These are phyloP conservation scores for Homarus gammarus DNA, from an alignment of 2,888 invertebrate species.

Conservation along the genomic window DNA sequence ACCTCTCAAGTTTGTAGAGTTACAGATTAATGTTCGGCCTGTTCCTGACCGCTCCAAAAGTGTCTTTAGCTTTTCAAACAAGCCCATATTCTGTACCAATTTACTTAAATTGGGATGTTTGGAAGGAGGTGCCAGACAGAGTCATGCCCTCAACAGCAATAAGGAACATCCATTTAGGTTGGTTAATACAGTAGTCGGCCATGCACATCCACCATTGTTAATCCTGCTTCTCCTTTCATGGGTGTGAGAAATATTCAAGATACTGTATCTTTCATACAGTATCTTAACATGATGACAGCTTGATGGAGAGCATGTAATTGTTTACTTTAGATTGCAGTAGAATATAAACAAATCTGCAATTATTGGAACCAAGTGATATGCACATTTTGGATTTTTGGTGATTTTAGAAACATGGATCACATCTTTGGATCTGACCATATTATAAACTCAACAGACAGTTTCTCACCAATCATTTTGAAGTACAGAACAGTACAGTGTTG, in stretches of 20 bases:
- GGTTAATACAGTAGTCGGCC: conserved; percentile 20
- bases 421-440: too few species aligned
- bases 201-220: conserved; percentile 14
- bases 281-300: not conserved
- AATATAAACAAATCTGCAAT: too few species aligned
- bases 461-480: too few species aligned
- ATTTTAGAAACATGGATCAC: too few species aligned
- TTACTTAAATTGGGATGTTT: conserved; percentile 47
- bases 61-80: conserved; percentile 65
- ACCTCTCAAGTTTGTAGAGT: conserved; percentile 87
- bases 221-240: conserved; percentile 11
- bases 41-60: conserved; percentile 79
- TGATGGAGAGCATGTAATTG: not conserved
- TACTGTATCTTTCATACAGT: not conserved
- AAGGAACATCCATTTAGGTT: conserved; percentile 69
- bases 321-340: too few species aligned
- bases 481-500: too few species aligned
- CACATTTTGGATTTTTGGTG: too few species aligned
- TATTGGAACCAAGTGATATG: too few species aligned
- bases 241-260: not conserved
- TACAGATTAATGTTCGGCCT: conserved; percentile 88
- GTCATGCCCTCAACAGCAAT: conserved; percentile 72
- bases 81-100: conserved; percentile 52
- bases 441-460: too few species aligned
- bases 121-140: conserved; percentile 58